Conservation (phyloP, 30 jellyfish, hydroid and myxozoan genomes). For the Chrysaora quinquecirrha region DNA sequence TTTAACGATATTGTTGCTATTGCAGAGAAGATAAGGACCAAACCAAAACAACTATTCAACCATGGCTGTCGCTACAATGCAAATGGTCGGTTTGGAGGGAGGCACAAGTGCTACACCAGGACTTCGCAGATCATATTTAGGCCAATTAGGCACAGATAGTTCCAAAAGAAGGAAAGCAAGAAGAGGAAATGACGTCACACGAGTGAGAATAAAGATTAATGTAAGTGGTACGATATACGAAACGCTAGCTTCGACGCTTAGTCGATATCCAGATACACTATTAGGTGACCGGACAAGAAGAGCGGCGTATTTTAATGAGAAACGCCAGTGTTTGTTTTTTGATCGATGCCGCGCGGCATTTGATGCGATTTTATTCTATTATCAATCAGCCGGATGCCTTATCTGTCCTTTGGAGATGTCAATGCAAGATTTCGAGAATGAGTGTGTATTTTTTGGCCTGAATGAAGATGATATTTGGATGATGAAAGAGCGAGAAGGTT, state of each 20-base stretch:
- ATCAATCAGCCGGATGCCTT: conserved; percentile 88
- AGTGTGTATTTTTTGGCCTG: conserved; percentile 76
- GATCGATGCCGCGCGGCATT: conserved; percentile 79
- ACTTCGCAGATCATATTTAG: not conserved
- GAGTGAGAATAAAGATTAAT: conserved; percentile 55
- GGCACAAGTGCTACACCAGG: conserved; percentile 48
- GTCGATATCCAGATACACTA: conserved; percentile 85
- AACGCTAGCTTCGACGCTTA: conserved; percentile 77
- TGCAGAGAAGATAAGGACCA: too few relatives aligned
- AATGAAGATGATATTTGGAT: conserved; percentile 58
- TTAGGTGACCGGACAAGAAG: conserved; percentile 79
- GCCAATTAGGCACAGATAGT: not conserved
- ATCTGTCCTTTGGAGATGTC: conserved; percentile 68
- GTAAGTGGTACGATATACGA: conserved; percentile 86
- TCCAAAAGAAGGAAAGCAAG: not conserved
- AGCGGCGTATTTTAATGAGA: conserved; percentile 18
- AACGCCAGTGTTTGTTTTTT: conserved; percentile 32
- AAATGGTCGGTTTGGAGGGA: conserved; percentile 4
- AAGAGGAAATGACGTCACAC: not conserved
- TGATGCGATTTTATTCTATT: conserved; percentile 88
- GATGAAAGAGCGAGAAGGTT: conserved; percentile 84
- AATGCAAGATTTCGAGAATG: conserved; percentile 78
- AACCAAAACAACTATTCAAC: too few relatives aligned
- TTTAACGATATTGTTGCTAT: too few relatives aligned
- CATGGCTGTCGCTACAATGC: too few relatives aligned